Percentiles rank a stretch among this genome's conserved stretches.
Evolutionary conservation across 2,113 vertebrate species (phyloP).

Genomic region (Anser cygnoides): DNA sequence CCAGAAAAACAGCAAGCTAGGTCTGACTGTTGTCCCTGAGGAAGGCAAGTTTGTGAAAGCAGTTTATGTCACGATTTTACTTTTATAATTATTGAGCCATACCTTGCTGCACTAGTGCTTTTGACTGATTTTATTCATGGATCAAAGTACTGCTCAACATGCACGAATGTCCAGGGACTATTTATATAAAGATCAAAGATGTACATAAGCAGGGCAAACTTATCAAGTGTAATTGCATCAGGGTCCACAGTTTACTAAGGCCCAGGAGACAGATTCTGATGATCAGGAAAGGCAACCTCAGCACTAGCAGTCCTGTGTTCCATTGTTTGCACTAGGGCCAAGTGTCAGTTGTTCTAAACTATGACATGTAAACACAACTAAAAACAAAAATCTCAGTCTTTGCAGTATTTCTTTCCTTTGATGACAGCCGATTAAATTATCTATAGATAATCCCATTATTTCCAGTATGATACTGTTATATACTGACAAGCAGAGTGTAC

Average conservation of each 20-base stretch:
- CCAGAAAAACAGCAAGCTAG: slow-evolving; percentile 14
- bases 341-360: not conserved
- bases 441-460: not conserved
- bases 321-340: not conserved
- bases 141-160: slow-evolving; percentile 34
- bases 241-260: not conserved
- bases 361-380: not conserved
- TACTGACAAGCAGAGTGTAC: not conserved
- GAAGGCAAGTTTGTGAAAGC: not conserved
- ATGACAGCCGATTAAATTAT: not conserved
- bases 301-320: not conserved
- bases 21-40: not conserved
- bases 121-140: slow-evolving; percentile 13
- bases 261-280: not conserved
- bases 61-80: slow-evolving; percentile 26
- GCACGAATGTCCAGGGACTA: slow-evolving; percentile 41
- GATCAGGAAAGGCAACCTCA: not conserved
- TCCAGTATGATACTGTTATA: not conserved
- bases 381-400: not conserved
- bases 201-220: not conserved
- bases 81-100: slow-evolving; percentile 12
- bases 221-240: not conserved
- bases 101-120: slow-evolving; percentile 20
- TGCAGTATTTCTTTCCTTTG: not conserved
- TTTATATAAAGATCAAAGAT: slow-evolving; percentile 53